These are phyloP conservation scores for Neotoma lepida DNA, from an alignment of 2,113 vertebrate genomes.

Conservation along the genomic window DNA sequence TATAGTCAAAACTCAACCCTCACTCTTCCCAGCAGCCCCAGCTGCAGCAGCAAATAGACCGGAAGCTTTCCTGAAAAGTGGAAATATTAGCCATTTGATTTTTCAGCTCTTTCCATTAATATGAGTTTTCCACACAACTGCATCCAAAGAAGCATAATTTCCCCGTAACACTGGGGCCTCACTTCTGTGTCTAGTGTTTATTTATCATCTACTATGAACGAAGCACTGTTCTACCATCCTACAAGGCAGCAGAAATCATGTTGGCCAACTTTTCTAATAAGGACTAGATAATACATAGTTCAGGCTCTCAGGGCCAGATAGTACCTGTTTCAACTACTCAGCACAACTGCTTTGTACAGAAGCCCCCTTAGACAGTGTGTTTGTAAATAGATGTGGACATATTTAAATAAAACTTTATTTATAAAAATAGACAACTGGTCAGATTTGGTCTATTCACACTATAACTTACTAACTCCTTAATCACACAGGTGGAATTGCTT, in stretches of 20 bases:
- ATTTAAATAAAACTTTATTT: slow-evolving; percentile 5
- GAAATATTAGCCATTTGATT: not conserved
- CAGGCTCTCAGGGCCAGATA: not conserved
- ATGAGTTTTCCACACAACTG: not conserved
- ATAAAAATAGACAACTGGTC: not conserved
- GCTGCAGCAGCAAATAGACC: not conserved
- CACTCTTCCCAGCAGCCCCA: not conserved
- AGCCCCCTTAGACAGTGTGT: not conserved
- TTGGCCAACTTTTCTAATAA: not conserved
- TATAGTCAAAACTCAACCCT: not conserved
- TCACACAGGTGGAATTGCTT: not conserved
- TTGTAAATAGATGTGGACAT: not conserved
- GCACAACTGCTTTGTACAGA: not conserved
- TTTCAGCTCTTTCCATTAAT: not conserved
- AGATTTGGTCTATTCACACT: not conserved
- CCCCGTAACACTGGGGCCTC: not conserved
- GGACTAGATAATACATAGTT: not conserved
- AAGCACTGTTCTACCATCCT: not conserved
- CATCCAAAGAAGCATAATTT: not conserved
- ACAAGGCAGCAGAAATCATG: not conserved
- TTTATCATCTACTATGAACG: not conserved
- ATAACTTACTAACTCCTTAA: not conserved
- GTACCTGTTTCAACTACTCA: not conserved
- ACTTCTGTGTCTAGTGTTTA: not conserved
- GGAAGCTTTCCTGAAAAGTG: not conserved